Evolutionary conservation across 2,888 invertebrate species (phyloP), one percentile per base, ranked within the genome.

Genomic region (Drosophila prolongata): DNA sequence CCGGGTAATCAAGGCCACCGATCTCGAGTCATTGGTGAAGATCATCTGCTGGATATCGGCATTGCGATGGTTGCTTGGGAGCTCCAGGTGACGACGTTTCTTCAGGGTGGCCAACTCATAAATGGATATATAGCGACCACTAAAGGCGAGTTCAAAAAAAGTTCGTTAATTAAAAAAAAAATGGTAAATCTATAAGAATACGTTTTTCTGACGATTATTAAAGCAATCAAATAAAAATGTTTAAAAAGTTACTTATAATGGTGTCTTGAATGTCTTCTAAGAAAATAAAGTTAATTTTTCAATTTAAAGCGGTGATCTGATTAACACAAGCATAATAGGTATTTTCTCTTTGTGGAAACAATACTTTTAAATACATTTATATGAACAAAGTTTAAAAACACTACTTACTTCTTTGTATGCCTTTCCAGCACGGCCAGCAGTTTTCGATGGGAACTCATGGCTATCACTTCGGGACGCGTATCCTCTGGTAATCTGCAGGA

Each of bases 1-100:
- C 3, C 96, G 96, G 0, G 96, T 96, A 35, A 98, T 94, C 0
- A 96, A 95, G 1, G 96, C 95, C 11, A 98, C 91, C 76, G 95
- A 95, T 90, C 96, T 96, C 2, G 96, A 96, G 90, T 98, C 98
- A 70, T 93, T 95, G 0, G 97, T 96, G 87, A 98, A 91, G 1
- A 75, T 69, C 49, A 91, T 77, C 56, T 89, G 85, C 8, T 74
- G 67, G 13, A 91, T 75, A 5, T 74, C 62, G 0, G 66, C 71
- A 44, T 79, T 69, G 38, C 74, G 78, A 1, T 95, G 95, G 34
- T 73, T 77, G 3, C 75, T 75, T 0, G 96, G 95, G 13, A 95
- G 93, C 0, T 94, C 94, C 53, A 96, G 91, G 27, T 94, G 93
- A 78, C 95, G 95, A 61, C 94, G 94, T 76, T 95, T 94, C 87